A percentile compares a stretch with the other conserved stretches of the same genome.
Evolutionary conservation across 2,113 vertebrate species (phyloP).

Genomic region (Paedocypris sp.): DNA sequence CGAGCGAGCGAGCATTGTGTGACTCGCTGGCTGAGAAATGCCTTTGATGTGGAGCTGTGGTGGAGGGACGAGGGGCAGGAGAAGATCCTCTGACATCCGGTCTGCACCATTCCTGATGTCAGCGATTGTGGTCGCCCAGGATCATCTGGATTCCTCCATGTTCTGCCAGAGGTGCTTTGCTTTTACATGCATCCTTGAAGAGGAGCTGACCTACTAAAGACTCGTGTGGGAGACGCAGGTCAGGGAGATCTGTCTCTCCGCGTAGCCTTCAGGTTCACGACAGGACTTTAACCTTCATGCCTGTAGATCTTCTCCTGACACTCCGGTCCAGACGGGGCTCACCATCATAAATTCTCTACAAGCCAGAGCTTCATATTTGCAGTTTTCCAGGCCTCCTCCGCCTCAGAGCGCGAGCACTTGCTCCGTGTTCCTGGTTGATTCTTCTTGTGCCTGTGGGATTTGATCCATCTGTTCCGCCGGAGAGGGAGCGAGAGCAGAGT

Average conservation of each 20-base stretch:
- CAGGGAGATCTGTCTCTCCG: slow-evolving; percentile 8
- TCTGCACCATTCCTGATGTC: too few relatives aligned
- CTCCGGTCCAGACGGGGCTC: too few relatives aligned
- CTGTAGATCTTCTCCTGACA: background rate
- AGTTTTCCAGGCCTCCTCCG: background rate
- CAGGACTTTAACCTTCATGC: background rate
- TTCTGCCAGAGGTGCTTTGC: slow-evolving; percentile 13
- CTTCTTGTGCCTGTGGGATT: slow-evolving; percentile 28
- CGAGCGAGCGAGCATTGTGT: slow-evolving; percentile 21
- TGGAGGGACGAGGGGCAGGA: background rate
- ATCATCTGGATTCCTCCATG: background rate
- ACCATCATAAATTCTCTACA: too few relatives aligned
- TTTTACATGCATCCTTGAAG: slow-evolving; percentile 15
- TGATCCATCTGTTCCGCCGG: slow-evolving; percentile 30
- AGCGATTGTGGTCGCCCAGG: too few relatives aligned
- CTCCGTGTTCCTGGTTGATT: slow-evolving; percentile 17
- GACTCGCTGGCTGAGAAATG: slow-evolving; percentile 43
- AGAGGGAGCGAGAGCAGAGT: slow-evolving; percentile 13
- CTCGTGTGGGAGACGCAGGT: slow-evolving; percentile 7
- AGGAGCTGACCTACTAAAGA: slow-evolving; percentile 17
- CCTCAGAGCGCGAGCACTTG: background rate
- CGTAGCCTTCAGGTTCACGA: slow-evolving; percentile 3
- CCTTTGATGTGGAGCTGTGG: slow-evolving; percentile 29
- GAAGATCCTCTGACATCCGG: background rate
- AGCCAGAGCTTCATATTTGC: too few relatives aligned